Percentiles rank a stretch among this genome's conserved stretches.
Conservation (phyloP, 2,888 invertebrate genomes). For the Noctuana brunneofusca region DNA sequence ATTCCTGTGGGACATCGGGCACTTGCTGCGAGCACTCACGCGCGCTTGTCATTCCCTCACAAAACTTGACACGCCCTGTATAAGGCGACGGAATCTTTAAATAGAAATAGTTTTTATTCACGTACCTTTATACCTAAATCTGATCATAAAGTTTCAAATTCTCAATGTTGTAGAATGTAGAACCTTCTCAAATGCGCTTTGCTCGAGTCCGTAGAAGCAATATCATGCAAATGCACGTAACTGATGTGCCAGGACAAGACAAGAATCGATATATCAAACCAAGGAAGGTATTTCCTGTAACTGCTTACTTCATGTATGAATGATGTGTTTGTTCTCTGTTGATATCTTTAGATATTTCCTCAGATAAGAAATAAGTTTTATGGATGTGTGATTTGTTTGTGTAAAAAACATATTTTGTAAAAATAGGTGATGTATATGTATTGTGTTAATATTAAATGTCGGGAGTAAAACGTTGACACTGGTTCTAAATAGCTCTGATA, state of each 20-base stretch:
- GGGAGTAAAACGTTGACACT: too few relatives aligned
- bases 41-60: conserved; percentile 33
- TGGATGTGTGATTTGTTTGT: too few relatives aligned
- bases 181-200: not conserved
- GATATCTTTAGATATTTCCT: too few relatives aligned
- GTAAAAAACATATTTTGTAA: too few relatives aligned
- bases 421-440: too few relatives aligned
- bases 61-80: conserved; percentile 11
- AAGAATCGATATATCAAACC: not conserved
- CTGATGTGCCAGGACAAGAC: not conserved
- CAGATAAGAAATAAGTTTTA: too few relatives aligned
- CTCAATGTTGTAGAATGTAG: not conserved
- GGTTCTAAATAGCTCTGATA: too few relatives aligned
- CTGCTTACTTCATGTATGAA: not conserved
- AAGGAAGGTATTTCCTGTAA: not conserved
- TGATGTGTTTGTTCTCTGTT: too few relatives aligned
- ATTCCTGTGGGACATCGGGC: conserved; percentile 54
- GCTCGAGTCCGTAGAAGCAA: conserved; percentile 3
- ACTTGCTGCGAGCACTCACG: conserved; percentile 49
- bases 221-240: conserved; percentile 9
- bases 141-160: not conserved
- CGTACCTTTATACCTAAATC: not conserved
- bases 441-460: too few relatives aligned
- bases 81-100: not conserved
- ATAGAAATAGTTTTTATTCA: conserved; percentile 6